These are phyloP conservation scores for Atrina japonica DNA, from an alignment of 2,888 invertebrate species.

Conservation along the genomic window DNA sequence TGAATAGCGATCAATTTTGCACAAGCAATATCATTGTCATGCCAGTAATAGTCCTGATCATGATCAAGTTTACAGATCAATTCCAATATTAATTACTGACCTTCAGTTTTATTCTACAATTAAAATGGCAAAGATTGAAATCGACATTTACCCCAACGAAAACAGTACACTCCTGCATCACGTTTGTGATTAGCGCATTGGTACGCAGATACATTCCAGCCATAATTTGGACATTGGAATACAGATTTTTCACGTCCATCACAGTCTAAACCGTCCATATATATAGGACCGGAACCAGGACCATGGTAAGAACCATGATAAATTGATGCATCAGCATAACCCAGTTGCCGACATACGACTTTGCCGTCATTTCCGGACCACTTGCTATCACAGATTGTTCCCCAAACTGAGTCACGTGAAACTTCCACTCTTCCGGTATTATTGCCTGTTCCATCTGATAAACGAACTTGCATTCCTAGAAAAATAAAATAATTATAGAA, in stretches of 20 bases:
- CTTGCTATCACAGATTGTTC: conserved; percentile 55
- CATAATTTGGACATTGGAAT: conserved; percentile 57
- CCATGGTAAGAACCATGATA: conserved; percentile 27
- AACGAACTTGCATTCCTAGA: conserved; percentile 24
- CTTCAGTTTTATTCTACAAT: too few species aligned
- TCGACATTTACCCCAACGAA: conserved; percentile 40
- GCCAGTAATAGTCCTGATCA: too few species aligned
- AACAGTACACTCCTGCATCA: conserved; percentile 60
- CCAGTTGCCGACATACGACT: conserved; percentile 58
- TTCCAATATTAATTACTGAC: too few species aligned
- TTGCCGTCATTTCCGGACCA: conserved; percentile 53
- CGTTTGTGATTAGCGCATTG: conserved; percentile 42
- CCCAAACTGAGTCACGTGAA: conserved; percentile 56
- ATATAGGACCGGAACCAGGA: conserved; percentile 55
- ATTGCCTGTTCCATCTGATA: conserved; percentile 36
- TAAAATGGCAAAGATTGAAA: too few species aligned
- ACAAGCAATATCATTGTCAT: too few species aligned
- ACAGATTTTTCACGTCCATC: conserved; percentile 58
- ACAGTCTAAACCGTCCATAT: conserved; percentile 81
- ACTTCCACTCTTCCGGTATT: conserved; percentile 57
- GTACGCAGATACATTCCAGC: conserved; percentile 45
- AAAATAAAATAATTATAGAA: background rate
- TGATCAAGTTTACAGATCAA: too few species aligned
- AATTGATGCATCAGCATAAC: conserved; percentile 52
- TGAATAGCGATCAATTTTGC: too few species aligned